These are phyloP conservation scores for Dryobotodes eremita DNA, from an alignment of 2,888 invertebrate species.

Conservation along the genomic window DNA sequence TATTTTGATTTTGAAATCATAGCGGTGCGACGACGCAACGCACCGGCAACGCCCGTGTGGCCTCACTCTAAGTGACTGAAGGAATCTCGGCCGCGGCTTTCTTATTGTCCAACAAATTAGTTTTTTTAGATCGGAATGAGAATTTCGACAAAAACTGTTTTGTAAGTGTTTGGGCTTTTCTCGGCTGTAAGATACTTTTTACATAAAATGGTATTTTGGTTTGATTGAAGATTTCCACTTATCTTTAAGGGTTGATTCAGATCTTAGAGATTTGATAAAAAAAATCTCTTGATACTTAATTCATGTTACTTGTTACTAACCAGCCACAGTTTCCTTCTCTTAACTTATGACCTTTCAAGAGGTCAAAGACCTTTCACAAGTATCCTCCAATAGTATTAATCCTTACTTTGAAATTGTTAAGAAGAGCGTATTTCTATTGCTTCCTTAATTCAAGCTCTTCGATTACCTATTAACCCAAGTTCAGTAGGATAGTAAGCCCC, in stretches of 20 bases:
- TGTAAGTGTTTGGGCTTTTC: slow-evolving; percentile 19
- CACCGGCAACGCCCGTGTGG: too few relatives aligned
- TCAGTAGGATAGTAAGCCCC: too few relatives aligned
- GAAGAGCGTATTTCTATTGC: not conserved
- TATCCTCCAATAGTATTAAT: not conserved
- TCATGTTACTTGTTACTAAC: not conserved
- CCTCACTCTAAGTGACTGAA: slow-evolving; percentile 47
- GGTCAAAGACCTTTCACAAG: not conserved
- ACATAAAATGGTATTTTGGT: slow-evolving; percentile 22
- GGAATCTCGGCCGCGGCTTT: slow-evolving; percentile 44
- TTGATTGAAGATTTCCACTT: slow-evolving; percentile 22
- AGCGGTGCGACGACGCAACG: too few relatives aligned
- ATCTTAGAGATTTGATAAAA: slow-evolving; percentile 5
- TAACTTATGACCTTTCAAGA: not conserved
- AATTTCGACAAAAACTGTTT: slow-evolving; percentile 24
- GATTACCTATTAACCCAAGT: too few relatives aligned
- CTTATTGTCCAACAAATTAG: slow-evolving; percentile 55
- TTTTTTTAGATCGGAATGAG: slow-evolving; percentile 50
- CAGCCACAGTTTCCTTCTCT: not conserved
- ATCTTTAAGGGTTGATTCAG: slow-evolving; percentile 5
- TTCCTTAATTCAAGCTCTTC: not conserved
- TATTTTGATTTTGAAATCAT: too few relatives aligned
- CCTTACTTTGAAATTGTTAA: not conserved
- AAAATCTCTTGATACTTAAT: not conserved
- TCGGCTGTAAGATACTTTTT: slow-evolving; percentile 6